A percentile compares a stretch with the other conserved stretches of the same genome.
These are phyloP conservation scores for Polydrusus pterygomalis DNA, from an alignment of 2,888 invertebrate species.

Conservation along the genomic window DNA sequence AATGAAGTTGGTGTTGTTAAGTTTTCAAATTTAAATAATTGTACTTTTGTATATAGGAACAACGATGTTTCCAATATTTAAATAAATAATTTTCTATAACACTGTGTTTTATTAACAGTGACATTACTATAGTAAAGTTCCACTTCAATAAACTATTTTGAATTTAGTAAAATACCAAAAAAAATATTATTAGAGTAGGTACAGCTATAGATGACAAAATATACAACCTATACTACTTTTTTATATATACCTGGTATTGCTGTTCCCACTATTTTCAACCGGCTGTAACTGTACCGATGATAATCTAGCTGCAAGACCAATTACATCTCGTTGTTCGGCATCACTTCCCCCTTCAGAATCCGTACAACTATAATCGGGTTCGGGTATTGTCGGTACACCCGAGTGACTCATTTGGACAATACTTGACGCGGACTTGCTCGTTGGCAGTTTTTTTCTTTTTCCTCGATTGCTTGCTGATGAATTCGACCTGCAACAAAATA, in stretches of 20 bases:
- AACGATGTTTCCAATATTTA: too few relatives aligned
- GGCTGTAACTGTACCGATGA: constrained; percentile 70
- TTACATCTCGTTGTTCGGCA: constrained; percentile 74
- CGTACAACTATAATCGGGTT: constrained; percentile 93
- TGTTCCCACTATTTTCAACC: constrained; percentile 84
- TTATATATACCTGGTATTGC: constrained; percentile 79
- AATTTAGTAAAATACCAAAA: too few relatives aligned
- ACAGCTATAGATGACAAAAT: too few relatives aligned
- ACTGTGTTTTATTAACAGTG: too few relatives aligned
- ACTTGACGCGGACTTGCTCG: constrained; percentile 70
- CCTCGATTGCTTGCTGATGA: constrained; percentile 65
- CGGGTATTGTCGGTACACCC: constrained; percentile 85
- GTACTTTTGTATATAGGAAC: too few relatives aligned
- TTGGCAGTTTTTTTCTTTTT: constrained; percentile 69
- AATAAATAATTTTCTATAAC: too few relatives aligned
- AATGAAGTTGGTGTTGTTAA: too few relatives aligned
- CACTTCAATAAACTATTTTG: too few relatives aligned
- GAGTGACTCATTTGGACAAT: constrained; percentile 62
- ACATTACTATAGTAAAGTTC: too few relatives aligned
- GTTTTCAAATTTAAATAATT: too few relatives aligned
- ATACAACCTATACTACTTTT: too few relatives aligned
- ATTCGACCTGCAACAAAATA: constrained; percentile 65
- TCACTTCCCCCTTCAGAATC: constrained; percentile 82
- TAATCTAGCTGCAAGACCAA: constrained; percentile 72
- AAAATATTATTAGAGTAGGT: too few relatives aligned